Evolutionary conservation across 2,113 vertebrate species (phyloP).

Genomic region (Malurus cyaneus): DNA sequence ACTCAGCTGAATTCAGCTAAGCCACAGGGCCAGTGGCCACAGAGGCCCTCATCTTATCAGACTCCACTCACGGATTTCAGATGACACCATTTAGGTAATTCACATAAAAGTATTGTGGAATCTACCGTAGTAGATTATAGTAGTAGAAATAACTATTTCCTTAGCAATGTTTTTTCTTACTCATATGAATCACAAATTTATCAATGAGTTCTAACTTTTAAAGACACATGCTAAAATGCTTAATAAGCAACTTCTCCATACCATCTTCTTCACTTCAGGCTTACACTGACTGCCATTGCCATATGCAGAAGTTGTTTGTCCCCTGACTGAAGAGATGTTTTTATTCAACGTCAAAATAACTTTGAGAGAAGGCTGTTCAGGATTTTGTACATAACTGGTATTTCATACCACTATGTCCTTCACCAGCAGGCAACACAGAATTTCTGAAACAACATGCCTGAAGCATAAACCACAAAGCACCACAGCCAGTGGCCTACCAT

Average conservation of each 20-base stretch:
- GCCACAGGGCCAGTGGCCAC: background rate
- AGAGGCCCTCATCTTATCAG: background rate
- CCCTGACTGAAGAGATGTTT: background rate
- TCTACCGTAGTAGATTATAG: background rate
- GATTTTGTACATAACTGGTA: background rate
- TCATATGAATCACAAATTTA: background rate
- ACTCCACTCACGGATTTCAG: background rate
- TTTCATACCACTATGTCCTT: background rate
- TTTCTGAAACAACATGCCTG: slow-evolving; percentile 1
- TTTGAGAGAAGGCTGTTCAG: background rate
- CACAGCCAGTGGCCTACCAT: background rate
- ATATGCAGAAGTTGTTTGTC: background rate
- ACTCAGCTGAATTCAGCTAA: slow-evolving; percentile 32
- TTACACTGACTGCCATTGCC: background rate
- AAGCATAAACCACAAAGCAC: background rate
- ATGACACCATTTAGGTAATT: background rate
- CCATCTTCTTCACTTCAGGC: background rate
- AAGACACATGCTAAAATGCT: background rate
- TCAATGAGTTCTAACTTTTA: background rate
- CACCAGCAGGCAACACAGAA: slow-evolving; percentile 11
- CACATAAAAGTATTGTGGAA: slow-evolving; percentile 1
- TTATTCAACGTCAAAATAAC: slow-evolving; percentile 8
- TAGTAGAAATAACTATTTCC: background rate
- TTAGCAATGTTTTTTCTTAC: background rate
- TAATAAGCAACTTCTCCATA: background rate